Evolutionary conservation across 2,797 vertebrate genomes (phyloP).

Genomic region (Liasis olivaceus): DNA sequence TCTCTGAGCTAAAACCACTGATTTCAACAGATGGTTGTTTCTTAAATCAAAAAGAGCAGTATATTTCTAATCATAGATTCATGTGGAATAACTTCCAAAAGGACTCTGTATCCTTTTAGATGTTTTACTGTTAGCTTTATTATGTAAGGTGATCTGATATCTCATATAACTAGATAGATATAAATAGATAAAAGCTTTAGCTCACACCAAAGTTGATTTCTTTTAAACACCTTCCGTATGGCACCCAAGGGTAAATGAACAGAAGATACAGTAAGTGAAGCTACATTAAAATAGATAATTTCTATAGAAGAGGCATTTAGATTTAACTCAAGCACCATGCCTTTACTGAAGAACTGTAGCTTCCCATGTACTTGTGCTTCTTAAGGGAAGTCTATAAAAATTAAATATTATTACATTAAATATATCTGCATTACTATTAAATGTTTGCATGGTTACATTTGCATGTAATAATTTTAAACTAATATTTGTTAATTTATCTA

Average conservation of each 20-base stretch:
- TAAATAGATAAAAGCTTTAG: constrained; percentile 28
- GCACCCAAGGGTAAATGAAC: not conserved
- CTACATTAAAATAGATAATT: fast-evolving
- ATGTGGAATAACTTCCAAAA: constrained; percentile 41
- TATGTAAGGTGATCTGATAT: constrained; percentile 18
- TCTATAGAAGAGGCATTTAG: not conserved
- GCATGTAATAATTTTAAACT: too few relatives aligned
- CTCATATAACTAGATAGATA: not conserved
- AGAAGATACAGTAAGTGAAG: not conserved
- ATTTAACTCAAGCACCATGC: not conserved
- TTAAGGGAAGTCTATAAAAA: not conserved
- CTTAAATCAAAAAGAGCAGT: constrained; percentile 19
- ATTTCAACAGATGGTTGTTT: constrained; percentile 36
- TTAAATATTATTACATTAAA: not conserved
- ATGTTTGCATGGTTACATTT: too few relatives aligned
- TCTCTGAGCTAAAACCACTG: constrained; percentile 19
- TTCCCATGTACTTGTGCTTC: not conserved
- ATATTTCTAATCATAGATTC: constrained; percentile 35
- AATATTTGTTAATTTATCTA: too few relatives aligned
- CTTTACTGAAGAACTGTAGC: not conserved
- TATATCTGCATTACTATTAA: not conserved
- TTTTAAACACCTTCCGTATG: constrained; percentile 29
- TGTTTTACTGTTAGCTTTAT: constrained; percentile 20
- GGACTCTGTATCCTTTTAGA: not conserved
- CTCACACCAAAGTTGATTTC: constrained; percentile 8